Conservation (phyloP, 2,797 vertebrate species). For the Hybognathus amarus region DNA sequence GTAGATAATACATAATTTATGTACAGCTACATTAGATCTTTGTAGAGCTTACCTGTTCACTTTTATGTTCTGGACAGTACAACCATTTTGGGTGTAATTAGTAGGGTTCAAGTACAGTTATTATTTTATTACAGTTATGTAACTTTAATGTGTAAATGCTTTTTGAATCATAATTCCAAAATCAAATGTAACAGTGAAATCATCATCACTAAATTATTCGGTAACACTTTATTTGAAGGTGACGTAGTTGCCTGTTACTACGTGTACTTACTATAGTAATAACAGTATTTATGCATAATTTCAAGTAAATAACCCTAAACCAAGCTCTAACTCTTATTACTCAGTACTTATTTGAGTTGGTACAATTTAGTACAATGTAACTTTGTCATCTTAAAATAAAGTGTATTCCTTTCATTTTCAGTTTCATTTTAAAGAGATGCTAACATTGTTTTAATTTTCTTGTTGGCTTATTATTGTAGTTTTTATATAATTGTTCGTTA, state of each 20-base stretch:
- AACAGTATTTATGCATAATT: not conserved
- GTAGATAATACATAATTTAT: constrained; percentile 27
- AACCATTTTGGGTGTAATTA: constrained; percentile 1
- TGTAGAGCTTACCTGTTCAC: constrained; percentile 8
- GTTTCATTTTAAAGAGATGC: not conserved
- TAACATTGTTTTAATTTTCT: not conserved
- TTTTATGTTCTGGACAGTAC: not conserved
- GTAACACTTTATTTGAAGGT: not conserved
- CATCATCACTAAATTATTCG: not conserved
- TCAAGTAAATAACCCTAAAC: not conserved
- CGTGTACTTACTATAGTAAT: not conserved
- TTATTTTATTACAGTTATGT: not conserved
- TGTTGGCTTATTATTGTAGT: constrained; percentile 11
- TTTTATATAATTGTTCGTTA: constrained; percentile 32
- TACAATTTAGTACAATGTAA: not conserved
- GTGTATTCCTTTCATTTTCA: not conserved
- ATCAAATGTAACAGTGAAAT: not conserved
- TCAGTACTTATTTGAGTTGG: not conserved
- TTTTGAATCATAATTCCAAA: not conserved
- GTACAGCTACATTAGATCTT: constrained; percentile 22
- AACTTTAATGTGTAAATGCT: constrained; percentile 7
- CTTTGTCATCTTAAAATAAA: not conserved
- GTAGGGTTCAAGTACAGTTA: not conserved
- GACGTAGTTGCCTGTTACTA: not conserved
- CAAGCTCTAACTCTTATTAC: not conserved